These are phyloP conservation scores for Bombyx mandarina DNA, from an alignment of 1,140 invertebrate genomes.

Conservation along the genomic window DNA sequence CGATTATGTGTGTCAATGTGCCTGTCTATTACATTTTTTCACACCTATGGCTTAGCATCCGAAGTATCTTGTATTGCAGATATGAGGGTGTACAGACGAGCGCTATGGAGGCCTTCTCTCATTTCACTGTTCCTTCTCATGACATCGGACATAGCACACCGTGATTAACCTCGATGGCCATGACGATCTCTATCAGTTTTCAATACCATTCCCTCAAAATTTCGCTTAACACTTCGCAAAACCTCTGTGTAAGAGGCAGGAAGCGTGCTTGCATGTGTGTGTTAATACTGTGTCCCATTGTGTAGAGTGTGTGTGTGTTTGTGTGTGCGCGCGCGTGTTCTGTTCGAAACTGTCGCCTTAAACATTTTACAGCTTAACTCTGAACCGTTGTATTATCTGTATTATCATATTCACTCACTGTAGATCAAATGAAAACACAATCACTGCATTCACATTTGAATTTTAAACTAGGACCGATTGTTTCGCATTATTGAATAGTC, in stretches of 20 bases:
- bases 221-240: constrained; percentile 27
- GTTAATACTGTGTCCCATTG: constrained; percentile 29
- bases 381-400: too few relatives aligned
- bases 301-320: not conserved
- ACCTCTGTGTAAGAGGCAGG: constrained; percentile 14
- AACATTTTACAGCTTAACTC: too few relatives aligned
- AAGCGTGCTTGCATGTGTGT: constrained; percentile 44
- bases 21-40: constrained; percentile 46
- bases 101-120: constrained; percentile 32
- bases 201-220: constrained; percentile 10
- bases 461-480: too few relatives aligned
- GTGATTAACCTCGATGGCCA: constrained; percentile 54
- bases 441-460: too few relatives aligned
- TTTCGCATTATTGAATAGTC: too few relatives aligned
- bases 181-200: constrained; percentile 23
- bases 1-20: constrained; percentile 50
- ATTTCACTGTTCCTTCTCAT: constrained; percentile 44
- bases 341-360: not conserved
- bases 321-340: not conserved
- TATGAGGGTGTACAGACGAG: constrained; percentile 38
- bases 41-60: constrained; percentile 55
- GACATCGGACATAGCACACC: constrained; percentile 51
- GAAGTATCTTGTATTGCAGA: constrained; percentile 63
- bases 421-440: too few relatives aligned
- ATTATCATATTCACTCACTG: too few relatives aligned